Evolutionary conservation across 2,113 vertebrate species (phyloP).

Genomic region (Neopipo cinnamomea): DNA sequence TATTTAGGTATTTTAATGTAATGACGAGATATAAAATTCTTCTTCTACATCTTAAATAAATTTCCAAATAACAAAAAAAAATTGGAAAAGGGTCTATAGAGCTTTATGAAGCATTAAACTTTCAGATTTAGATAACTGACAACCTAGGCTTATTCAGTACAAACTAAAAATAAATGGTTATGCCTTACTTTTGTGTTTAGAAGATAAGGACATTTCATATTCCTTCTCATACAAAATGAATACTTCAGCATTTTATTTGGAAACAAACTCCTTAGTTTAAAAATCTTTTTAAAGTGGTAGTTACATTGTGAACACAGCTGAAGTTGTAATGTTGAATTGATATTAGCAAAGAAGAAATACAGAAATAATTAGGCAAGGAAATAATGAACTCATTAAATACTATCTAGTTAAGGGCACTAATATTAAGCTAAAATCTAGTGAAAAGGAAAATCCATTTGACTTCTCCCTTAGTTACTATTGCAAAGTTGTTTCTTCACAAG

Average conservation of each 20-base stretch:
- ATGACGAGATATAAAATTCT: neutral
- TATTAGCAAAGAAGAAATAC: neutral
- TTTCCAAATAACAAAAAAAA: neutral
- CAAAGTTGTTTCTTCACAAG: neutral
- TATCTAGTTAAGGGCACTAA: neutral
- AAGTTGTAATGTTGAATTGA: neutral
- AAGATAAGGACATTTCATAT: neutral
- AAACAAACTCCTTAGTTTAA: neutral
- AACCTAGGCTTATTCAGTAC: neutral
- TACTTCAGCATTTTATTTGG: neutral
- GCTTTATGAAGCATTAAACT: neutral
- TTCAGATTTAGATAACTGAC: neutral
- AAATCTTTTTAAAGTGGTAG: neutral
- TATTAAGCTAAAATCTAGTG: neutral
- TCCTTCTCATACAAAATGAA: neutral
- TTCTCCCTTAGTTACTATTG: neutral
- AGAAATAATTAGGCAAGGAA: neutral
- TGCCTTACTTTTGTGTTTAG: neutral
- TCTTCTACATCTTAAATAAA: neutral
- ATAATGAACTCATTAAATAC: neutral
- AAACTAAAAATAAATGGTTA: neutral
- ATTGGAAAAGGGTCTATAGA: neutral
- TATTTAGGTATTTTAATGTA: neutral
- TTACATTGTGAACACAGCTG: neutral
- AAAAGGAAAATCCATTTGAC: neutral